These are phyloP conservation scores for Amblyornis subalaris DNA, from an alignment of 2,113 vertebrate species.

Conservation along the genomic window DNA sequence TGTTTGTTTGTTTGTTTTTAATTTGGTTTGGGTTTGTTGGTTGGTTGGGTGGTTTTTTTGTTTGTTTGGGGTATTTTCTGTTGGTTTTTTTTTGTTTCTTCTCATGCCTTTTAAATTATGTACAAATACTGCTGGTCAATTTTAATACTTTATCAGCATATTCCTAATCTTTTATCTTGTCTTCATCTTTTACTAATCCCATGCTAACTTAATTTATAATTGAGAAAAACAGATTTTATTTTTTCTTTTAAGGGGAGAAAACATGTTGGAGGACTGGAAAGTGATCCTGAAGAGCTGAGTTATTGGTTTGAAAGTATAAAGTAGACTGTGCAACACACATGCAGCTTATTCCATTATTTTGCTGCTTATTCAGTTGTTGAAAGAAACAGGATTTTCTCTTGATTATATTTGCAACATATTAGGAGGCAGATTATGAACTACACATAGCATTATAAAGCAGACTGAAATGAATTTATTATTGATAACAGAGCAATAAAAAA, in stretches of 20 bases:
- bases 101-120: background rate
- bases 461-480: background rate
- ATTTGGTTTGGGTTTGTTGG: background rate
- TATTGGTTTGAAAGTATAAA: background rate
- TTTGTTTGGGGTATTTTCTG: background rate
- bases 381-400: background rate
- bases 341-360: background rate
- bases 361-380: constrained; percentile 3
- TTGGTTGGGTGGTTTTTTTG: background rate
- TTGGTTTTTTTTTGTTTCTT: background rate
- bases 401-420: background rate
- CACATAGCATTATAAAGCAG: background rate
- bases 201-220: background rate
- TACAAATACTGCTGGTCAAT: background rate
- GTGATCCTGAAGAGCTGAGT: background rate
- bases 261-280: background rate
- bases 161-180: background rate
- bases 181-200: background rate
- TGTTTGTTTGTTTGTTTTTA: background rate
- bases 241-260: background rate
- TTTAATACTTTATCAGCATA: background rate
- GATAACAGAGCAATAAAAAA: background rate
- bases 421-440: background rate
- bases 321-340: background rate
- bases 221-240: background rate